Evolutionary conservation across 1,140 invertebrate genomes (phyloP), one percentile per base, ranked within the genome.

Genomic region (Eciton burchellii): DNA sequence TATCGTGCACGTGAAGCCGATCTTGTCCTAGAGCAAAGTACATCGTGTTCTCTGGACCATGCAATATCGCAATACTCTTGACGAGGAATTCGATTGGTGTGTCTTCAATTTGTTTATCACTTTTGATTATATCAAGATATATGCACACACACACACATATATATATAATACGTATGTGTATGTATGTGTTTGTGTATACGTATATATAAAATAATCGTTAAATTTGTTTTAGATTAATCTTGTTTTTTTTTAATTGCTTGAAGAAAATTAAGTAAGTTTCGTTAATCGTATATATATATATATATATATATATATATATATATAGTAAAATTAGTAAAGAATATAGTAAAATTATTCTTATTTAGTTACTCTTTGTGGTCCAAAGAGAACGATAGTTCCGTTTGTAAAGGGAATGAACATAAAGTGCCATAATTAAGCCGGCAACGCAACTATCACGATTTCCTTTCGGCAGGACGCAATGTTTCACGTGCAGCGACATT

Each of bases 361-460:
- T n/a, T 16, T 52, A 41, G 68, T 54, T 52, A 11, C 4, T 16
- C 1, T 21, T 24, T 29, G 26, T 59, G 63, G 74, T 79, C 63
- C 52, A 56, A 19, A 54, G 35, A 57, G 26, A 79, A 79, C 41
- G 49, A 45, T 5, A 19, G 3, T 54, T 8, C 24, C 21, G 12
- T 21, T 57, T 56, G 26, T 70, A 56, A 68, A 35, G 35, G 35
- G 6, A 1, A 41, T 56, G 52, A 79, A 6, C 12, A 71, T 41
- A 19, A 68, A 79, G 74, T 79, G 74, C 74, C 74, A 79, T 79
- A 79, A 57, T 70, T 49, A 19, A 45, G 47, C 35, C 63, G 65
- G 24, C 52, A 77, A 35, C 74, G 62, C 62, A 56, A 57, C 49
- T 76, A 59, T 76, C 47, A 43, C 49, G 47, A 56, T 16, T 77